Evolutionary conservation across 2,888 invertebrate species (phyloP).

Genomic region (Euzophera pinguis): DNA sequence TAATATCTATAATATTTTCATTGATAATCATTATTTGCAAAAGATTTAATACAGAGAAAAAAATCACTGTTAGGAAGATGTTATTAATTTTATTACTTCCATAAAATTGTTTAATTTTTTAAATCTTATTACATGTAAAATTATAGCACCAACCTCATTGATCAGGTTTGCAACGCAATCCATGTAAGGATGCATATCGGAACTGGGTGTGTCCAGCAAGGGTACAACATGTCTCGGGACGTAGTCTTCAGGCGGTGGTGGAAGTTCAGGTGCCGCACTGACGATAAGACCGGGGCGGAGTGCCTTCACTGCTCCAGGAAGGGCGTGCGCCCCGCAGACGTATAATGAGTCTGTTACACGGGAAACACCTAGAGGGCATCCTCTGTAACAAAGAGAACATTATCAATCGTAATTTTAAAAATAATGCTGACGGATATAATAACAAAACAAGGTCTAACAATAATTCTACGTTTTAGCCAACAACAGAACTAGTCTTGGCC

Average conservation of each 20-base stretch:
- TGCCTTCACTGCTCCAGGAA: slow-evolving; percentile 83
- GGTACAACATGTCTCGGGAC: slow-evolving; percentile 84
- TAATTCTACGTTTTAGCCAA: too few species aligned
- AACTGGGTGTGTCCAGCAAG: slow-evolving; percentile 86
- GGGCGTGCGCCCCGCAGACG: slow-evolving; percentile 89
- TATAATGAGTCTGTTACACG: slow-evolving; percentile 86
- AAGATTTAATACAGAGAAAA: too few species aligned
- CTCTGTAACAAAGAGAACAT: slow-evolving; percentile 40
- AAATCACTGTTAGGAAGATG: too few species aligned
- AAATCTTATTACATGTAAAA: too few species aligned
- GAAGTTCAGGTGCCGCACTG: slow-evolving; percentile 91
- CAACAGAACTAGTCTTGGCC: too few species aligned
- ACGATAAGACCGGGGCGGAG: slow-evolving; percentile 88
- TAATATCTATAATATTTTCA: too few species aligned
- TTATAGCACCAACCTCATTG: slow-evolving; percentile 75
- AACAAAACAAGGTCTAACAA: too few species aligned
- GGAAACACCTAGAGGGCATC: slow-evolving; percentile 81
- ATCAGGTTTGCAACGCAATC: slow-evolving; percentile 89
- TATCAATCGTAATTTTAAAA: not conserved
- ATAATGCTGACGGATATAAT: not conserved
- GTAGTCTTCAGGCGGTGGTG: slow-evolving; percentile 82
- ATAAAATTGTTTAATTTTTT: too few species aligned
- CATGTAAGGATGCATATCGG: slow-evolving; percentile 86
- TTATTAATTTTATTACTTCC: too few species aligned
- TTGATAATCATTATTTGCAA: too few species aligned